phyloP scores from a whole-genome alignment of 2,888 invertebrate species.

The Xestia rhomboidea region DNA sequence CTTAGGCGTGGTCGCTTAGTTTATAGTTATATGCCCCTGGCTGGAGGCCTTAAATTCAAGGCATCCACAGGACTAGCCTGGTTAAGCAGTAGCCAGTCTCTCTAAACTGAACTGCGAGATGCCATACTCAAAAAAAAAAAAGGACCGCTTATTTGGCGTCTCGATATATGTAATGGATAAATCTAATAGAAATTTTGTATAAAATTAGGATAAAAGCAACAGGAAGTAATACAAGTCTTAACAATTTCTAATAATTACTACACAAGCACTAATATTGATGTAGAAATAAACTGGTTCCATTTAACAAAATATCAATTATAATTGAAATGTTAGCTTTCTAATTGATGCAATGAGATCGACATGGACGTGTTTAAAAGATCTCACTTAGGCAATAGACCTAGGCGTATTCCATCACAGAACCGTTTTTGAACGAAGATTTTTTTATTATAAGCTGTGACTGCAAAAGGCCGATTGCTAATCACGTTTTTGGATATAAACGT shows the following conservation, averaged over 20 bases:
- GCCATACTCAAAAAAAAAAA: too few species aligned
- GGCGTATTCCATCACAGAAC: neutral
- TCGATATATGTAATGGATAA: neutral
- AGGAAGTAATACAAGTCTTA: constrained; percentile 18
- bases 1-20: too few species aligned
- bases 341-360: constrained; percentile 49
- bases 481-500: too few species aligned
- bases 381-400: neutral
- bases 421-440: neutral
- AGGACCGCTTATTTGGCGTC: neutral
- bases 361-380: constrained; percentile 26
- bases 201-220: constrained; percentile 1
- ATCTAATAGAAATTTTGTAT: neutral
- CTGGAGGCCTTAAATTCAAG: too few species aligned
- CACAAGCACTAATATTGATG: constrained; percentile 16
- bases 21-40: too few species aligned
- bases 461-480: neutral
- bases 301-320: constrained; percentile 33
- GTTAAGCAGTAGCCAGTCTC: too few species aligned
- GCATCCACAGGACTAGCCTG: too few species aligned
- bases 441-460: neutral
- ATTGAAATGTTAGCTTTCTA: constrained; percentile 51
- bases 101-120: too few species aligned
- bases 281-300: constrained; percentile 33
- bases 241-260: constrained; percentile 20